phyloP scores from a whole-genome alignment of 2,888 invertebrate genomes.

The Eupelmus urozonus region DNA sequence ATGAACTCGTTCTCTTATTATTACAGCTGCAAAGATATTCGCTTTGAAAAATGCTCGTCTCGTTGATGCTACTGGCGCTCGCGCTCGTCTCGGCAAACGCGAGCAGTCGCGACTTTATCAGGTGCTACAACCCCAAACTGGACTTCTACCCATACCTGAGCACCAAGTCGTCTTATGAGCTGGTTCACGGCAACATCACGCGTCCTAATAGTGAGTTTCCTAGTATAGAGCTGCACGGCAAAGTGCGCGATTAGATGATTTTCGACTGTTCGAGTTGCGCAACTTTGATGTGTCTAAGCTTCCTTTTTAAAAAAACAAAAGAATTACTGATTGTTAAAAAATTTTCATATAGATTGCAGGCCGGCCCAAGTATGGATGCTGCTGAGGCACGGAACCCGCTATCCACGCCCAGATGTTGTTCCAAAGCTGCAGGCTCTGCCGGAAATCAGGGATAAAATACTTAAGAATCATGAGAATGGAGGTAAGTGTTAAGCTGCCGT shows the following conservation, averaged over 20 bases:
- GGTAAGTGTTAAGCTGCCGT: conserved; percentile 74
- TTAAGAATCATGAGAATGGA: conserved; percentile 82
- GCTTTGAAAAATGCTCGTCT: background rate
- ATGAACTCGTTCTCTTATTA: no score
- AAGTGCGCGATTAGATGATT: no score
- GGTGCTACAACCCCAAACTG: background rate
- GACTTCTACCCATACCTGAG: conserved; percentile 81
- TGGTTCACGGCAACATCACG: conserved; percentile 81
- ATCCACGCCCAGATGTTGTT: conserved; percentile 81
- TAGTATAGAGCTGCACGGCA: no score
- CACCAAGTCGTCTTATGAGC: conserved; percentile 87
- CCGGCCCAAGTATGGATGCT: conserved; percentile 84
- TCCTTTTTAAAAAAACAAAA: no score
- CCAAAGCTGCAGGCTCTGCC: conserved; percentile 79
- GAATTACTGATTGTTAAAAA: background rate
- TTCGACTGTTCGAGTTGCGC: background rate
- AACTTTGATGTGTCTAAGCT: background rate
- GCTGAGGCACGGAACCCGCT: conserved; percentile 84
- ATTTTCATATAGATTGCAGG: conserved; percentile 33
- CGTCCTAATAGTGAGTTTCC: conserved; percentile 65
- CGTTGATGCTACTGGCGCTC: background rate
- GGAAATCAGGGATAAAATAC: conserved; percentile 81
- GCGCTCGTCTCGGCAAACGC: background rate
- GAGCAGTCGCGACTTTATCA: background rate
- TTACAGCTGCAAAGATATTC: no score